These are phyloP conservation scores for Papilio demoleus DNA, from an alignment of 2,888 invertebrate genomes.

Conservation along the genomic window DNA sequence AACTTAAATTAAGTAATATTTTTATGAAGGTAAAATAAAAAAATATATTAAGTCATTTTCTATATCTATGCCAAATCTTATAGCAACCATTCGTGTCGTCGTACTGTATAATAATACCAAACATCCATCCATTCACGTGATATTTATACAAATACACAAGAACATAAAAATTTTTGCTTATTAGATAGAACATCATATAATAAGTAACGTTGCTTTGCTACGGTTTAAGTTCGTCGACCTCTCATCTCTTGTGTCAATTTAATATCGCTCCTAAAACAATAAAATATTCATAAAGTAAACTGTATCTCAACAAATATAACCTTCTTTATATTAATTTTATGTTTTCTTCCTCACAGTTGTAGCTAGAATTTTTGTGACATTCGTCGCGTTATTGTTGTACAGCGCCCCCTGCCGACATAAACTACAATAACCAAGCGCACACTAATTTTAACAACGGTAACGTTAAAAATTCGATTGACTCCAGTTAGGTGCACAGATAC, in stretches of 20 bases:
- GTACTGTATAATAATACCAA: too few relatives aligned
- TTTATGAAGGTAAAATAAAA: too few relatives aligned
- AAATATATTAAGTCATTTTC: too few relatives aligned
- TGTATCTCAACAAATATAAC: neutral
- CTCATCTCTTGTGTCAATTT: neutral
- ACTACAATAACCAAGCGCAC: too few relatives aligned
- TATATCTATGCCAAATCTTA: too few relatives aligned
- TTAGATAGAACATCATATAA: neutral
- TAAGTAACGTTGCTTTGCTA: neutral
- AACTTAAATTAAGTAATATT: too few relatives aligned
- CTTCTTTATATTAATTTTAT: neutral
- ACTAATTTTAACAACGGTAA: too few relatives aligned
- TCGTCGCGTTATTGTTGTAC: neutral
- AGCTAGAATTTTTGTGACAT: neutral
- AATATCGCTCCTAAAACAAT: slow-evolving; percentile 2
- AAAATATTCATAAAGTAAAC: neutral
- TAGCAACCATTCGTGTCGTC: too few relatives aligned
- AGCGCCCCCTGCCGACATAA: neutral
- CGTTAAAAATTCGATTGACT: too few relatives aligned
- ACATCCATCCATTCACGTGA: too few relatives aligned
- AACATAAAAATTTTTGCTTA: neutral
- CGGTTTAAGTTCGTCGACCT: neutral
- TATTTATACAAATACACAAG: too few relatives aligned
- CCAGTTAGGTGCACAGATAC: too few relatives aligned
- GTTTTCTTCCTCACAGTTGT: neutral